Evolutionary conservation across 2,113 vertebrate species (phyloP), one percentile per base, ranked within the genome.

Genomic region (Ailurus styani): DNA sequence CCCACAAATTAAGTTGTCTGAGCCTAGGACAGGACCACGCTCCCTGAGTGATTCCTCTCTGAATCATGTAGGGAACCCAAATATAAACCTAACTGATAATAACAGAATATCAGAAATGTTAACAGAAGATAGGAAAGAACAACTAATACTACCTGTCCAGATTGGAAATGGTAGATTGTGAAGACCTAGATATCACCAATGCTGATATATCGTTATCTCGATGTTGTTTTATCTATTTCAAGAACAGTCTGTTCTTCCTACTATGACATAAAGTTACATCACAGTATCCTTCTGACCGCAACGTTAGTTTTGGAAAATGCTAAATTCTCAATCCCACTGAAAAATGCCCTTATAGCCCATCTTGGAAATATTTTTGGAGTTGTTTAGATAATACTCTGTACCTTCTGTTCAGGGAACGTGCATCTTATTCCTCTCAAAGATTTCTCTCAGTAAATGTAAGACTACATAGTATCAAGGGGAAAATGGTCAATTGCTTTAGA

Each of bases 31-130:
- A 93, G 60, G 54, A 29, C 27, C n/a, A 27, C 6, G 4, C 25
- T 96, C 42, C 47, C 47, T 60, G 50, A 1, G 91, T 87, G 62
- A 84, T 95, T 73, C 77, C 14, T 95, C 23, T 72, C n/a, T 78
- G 29, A 96, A 83, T 83, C 57, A 60, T 68, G 27, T 42, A 55
- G 23, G 13, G 2, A 7, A 77, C 21, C 20, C 54, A 82, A 60
- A 84, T 87, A 70, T 85, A 93, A 88, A 72, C 13, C 27, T 6
- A 87, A 40, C 14, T 50, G 75, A 78, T 82, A 55, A 73, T 79
- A 84, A 77, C 23, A 91, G 57, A 91, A 85, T 87, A 40, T 89
- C 82, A 78, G 90, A 93, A 96, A n/a, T 66, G 27, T 77, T 81
- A 85, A 82, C 29, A 57, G 50, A 91, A 78, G 70, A 50, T 10